phyloP scores from a whole-genome alignment of 2,797 vertebrate genomes.

The Malurus splendens region DNA sequence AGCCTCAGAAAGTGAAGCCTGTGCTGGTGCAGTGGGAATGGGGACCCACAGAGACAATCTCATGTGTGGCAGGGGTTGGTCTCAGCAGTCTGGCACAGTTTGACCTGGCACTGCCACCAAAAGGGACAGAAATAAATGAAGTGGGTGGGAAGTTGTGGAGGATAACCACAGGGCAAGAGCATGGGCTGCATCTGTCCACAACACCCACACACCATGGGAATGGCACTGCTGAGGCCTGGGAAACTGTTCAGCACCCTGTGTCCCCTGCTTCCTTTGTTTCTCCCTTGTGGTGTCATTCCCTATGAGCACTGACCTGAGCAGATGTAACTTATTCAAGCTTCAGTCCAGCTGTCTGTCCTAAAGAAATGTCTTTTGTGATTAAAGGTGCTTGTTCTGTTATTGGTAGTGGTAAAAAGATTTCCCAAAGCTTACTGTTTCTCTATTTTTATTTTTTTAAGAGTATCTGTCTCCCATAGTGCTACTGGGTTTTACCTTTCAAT shows the following conservation, averaged over 20 bases:
- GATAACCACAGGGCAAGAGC: not conserved
- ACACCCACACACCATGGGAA: not conserved
- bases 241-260: not conserved
- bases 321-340: not conserved
- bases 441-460: not conserved
- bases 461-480: not conserved
- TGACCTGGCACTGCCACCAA: not conserved
- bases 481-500: not conserved
- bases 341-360: not conserved
- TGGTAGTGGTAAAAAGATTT: not conserved
- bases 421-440: not conserved
- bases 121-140: not conserved
- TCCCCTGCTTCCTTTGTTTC: not conserved
- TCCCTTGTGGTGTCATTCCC: not conserved
- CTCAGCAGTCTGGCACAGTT: not conserved
- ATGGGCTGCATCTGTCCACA: not conserved
- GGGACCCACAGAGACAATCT: not conserved
- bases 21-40: not conserved
- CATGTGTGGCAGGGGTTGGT: accelerated
- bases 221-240: not conserved
- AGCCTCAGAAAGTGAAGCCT: not conserved
- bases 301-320: not conserved
- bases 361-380: not conserved
- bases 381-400: not conserved
- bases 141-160: not conserved